Evolutionary conservation across 1,140 invertebrate species (phyloP), one percentile per base, ranked within the genome.

Genomic region (Monomorium pharaonis): DNA sequence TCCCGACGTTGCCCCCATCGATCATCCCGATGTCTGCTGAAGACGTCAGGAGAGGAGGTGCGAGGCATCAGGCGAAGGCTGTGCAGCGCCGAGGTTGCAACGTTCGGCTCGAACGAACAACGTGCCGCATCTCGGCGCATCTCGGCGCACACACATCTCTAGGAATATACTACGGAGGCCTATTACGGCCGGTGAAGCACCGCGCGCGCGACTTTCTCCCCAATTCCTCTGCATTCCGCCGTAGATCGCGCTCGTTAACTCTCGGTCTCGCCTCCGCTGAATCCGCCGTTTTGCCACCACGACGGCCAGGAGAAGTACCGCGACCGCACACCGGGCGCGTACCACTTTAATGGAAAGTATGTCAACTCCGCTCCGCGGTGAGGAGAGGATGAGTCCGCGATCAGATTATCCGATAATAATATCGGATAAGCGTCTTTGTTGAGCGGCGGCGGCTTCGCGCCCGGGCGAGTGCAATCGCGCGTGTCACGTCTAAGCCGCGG

Each of bases 291-390:
- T 56, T 37, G 10, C 51, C 16, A 10, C 27, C 4, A 6, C 4
- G 27, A 12, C 7, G 30, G 24, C 60, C 51, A 37, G 37, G 51
- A n/a, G n/a, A n/a, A n/a, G 65, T 81, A 58, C 78, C 51, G 65
- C 78, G 78, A 81, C 47, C 78, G 78, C 65, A 49, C 49, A 16
- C 37, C 54, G 51, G 49, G 74, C 70, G 70, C 49, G 70, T 54
- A 42, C 30, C 78, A 70, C 78, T 83, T 83, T 83, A 83, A 83
- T 83, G 78, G 78, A 83, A 83, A 83, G 78, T 83, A 83, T 83
- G 78, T 74, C 78, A 80, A 83, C 78, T n/a, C n/a, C 51, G 67
- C 16, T 70, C 65, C 54, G 74, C 76, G 30, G 16, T n/a, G 51
- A 81, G 33, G 12, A n/a, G 78, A 83, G 51, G 67, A 74, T 60